Conservation (phyloP, 2,797 vertebrate species). For the Crax fasciolata region DNA sequence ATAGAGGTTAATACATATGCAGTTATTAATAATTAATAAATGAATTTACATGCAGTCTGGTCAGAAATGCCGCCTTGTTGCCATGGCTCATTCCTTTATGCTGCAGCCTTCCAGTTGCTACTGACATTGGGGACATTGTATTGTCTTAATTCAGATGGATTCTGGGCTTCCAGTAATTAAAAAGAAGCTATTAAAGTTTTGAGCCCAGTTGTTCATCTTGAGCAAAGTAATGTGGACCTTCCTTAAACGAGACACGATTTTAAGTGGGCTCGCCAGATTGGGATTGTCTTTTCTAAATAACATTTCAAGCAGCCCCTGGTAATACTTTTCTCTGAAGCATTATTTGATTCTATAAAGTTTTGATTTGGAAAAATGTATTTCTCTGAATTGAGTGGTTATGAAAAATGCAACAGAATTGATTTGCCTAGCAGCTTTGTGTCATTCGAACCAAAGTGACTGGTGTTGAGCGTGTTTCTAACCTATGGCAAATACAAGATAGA, state of each 20-base stretch:
- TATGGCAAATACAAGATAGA: constrained; percentile 49
- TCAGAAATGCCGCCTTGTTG: not conserved
- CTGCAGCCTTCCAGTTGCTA: not conserved
- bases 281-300: not conserved
- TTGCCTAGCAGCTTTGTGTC: constrained; percentile 48
- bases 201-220: not conserved
- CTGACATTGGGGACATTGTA: not conserved
- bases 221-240: not conserved
- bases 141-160: not conserved
- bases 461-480: constrained; percentile 40
- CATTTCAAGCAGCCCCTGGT: not conserved
- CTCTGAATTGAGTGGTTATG: constrained; percentile 17
- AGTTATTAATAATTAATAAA: not conserved
- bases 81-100: not conserved
- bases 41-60: not conserved
- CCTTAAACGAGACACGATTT: not conserved
- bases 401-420: constrained; percentile 33
- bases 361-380: not conserved
- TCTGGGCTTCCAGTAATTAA: not conserved
- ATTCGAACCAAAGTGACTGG: constrained; percentile 5
- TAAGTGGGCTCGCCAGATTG: not conserved
- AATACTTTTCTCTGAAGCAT: not conserved
- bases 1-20: not conserved
- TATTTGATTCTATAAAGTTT: not conserved
- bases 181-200: not conserved